Evolutionary conservation across 2,797 vertebrate genomes (phyloP).

Genomic region (Hydrophis major): DNA sequence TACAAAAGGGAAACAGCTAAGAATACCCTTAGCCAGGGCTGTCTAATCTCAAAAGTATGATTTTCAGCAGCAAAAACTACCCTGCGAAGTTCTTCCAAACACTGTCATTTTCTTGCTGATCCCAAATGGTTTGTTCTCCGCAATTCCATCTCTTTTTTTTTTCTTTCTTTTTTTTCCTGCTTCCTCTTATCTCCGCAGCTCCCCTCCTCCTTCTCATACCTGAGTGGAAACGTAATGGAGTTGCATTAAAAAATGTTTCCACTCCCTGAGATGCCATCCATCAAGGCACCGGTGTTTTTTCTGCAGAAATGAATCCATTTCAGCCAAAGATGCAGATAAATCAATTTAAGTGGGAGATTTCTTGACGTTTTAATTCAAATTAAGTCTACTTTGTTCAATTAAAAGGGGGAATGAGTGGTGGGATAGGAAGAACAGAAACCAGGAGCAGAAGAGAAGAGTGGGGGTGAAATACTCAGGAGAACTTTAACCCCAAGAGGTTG

Average conservation of each 20-base stretch:
- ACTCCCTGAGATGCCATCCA: constrained; percentile 59
- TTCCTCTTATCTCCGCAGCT: not conserved
- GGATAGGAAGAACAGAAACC: constrained; percentile 53
- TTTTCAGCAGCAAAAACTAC: not conserved
- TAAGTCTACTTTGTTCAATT: constrained; percentile 76
- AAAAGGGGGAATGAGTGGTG: constrained; percentile 43
- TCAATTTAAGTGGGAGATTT: constrained; percentile 74
- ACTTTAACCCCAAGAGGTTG: constrained; percentile 53
- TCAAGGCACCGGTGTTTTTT: constrained; percentile 58
- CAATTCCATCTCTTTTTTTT: not conserved
- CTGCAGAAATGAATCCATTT: constrained; percentile 69
- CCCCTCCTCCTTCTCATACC: constrained; percentile 31
- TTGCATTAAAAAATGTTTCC: constrained; percentile 61
- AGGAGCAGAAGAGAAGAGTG: not conserved
- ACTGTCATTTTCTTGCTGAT: not conserved
- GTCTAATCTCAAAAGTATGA: constrained; percentile 25
- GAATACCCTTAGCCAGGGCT: not conserved
- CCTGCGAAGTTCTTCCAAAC: not conserved
- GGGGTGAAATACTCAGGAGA: constrained; percentile 27
- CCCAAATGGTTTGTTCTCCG: not conserved
- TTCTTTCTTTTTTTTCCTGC: not conserved
- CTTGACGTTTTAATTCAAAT: constrained; percentile 77
- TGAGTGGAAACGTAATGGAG: constrained; percentile 54
- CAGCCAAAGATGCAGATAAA: constrained; percentile 63
- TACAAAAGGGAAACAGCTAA: not conserved